Conservation (phyloP, 1,140 invertebrate species). For the Physella acuta region DNA sequence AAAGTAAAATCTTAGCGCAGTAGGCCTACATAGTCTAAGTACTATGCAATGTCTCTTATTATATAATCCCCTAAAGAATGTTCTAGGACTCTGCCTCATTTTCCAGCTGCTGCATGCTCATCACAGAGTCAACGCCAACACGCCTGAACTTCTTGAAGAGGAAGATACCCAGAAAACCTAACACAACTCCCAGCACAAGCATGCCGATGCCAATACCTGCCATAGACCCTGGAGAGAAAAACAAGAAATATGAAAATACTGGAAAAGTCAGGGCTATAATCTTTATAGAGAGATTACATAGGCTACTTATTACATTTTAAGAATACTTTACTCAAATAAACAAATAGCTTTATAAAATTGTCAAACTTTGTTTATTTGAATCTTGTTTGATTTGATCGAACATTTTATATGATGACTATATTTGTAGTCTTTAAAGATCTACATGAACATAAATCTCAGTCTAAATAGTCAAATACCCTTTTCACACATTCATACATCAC, state of each 20-base stretch:
- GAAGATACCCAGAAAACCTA: background rate
- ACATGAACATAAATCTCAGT: too few relatives aligned
- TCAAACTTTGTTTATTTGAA: background rate
- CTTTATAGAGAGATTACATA: background rate
- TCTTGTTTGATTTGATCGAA: background rate
- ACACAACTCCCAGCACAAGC: background rate
- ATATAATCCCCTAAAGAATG: too few relatives aligned
- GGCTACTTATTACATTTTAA: background rate
- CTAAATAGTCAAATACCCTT: too few relatives aligned
- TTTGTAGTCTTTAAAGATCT: too few relatives aligned
- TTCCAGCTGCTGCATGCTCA: background rate
- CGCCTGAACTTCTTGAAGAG: background rate
- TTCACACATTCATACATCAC: too few relatives aligned
- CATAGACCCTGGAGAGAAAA: background rate
- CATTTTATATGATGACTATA: background rate
- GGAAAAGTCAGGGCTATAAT: background rate
- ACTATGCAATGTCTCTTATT: too few relatives aligned
- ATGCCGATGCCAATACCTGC: background rate
- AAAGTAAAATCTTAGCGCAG: too few relatives aligned
- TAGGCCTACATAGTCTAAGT: too few relatives aligned
- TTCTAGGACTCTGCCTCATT: too few relatives aligned
- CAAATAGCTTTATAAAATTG: background rate
- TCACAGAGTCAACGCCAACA: background rate
- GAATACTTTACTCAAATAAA: background rate
- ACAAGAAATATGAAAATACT: background rate